Evolutionary conservation across 2,797 vertebrate species (phyloP).

Genomic region (Synaphobranchus kaupii): DNA sequence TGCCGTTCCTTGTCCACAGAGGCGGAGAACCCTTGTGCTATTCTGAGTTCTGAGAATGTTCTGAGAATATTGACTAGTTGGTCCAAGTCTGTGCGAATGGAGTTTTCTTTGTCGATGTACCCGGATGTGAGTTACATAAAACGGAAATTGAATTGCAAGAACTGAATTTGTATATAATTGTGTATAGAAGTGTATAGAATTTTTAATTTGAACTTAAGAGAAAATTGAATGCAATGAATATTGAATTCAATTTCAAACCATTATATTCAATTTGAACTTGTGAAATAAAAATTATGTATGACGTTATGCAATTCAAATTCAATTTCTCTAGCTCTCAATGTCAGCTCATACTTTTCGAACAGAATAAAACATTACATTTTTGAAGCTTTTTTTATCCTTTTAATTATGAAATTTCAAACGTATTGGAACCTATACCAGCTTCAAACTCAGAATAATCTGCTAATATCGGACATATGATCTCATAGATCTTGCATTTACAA

Average conservation of each 20-base stretch:
- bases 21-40: not conserved
- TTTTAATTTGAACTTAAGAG: too few relatives aligned
- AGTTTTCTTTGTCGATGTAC: too few relatives aligned
- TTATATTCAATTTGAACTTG: too few relatives aligned
- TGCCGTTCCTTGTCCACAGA: not conserved
- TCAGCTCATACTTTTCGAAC: not conserved
- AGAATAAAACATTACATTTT: not conserved
- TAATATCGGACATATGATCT: slow-evolving; percentile 26
- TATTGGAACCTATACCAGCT: not conserved
- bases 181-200: too few relatives aligned
- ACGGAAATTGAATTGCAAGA: too few relatives aligned
- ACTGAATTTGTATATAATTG: too few relatives aligned
- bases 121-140: too few relatives aligned
- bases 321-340: not conserved
- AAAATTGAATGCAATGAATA: too few relatives aligned
- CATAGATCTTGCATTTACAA: slow-evolving; percentile 23
- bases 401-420: slow-evolving; percentile 9
- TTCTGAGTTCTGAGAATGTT: not conserved
- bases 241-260: too few relatives aligned
- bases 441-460: not conserved
- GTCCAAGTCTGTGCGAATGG: too few relatives aligned
- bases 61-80: too few relatives aligned
- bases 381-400: not conserved
- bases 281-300: not conserved
- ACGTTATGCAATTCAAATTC: not conserved